Percentiles rank a stretch among this genome's conserved stretches.
These are phyloP conservation scores for Desmophyllum pertusum DNA, from an alignment of 92 coral and sea anemone genomes.

Conservation along the genomic window DNA sequence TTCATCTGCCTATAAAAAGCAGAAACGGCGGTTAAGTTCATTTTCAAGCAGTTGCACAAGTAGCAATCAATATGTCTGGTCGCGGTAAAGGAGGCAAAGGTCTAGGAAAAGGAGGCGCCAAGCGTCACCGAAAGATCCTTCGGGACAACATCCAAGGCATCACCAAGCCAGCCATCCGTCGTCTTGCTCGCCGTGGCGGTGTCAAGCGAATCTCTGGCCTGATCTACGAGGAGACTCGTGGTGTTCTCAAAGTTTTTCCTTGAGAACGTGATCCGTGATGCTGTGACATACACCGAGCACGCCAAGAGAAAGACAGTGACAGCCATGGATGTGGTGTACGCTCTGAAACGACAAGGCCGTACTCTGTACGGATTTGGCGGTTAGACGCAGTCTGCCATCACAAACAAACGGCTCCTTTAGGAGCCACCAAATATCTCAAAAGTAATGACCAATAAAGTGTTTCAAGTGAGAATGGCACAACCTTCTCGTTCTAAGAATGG, in stretches of 20 bases:
- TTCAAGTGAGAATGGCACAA: no score
- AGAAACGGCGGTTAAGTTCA: no score
- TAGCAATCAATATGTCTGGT: conserved; percentile 58
- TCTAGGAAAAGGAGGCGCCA: conserved; percentile 98
- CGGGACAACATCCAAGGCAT: conserved; percentile 81
- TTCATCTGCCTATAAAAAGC: no score
- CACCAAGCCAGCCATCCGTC: conserved; percentile 93
- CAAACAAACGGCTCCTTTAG: conserved; percentile 75
- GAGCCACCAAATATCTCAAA: conserved; percentile 67
- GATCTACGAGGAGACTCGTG: conserved; percentile 86
- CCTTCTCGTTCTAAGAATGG: no score
- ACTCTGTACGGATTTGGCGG: conserved; percentile 91
- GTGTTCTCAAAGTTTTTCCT: conserved; percentile 95
- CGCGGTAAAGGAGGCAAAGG: conserved; percentile 98
- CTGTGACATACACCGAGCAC: conserved; percentile 96
- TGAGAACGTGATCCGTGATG: conserved; percentile 94
- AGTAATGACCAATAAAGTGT: conserved; percentile 40
- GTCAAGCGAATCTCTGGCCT: conserved; percentile 89
- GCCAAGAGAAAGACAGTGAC: conserved; percentile 96
- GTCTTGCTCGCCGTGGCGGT: conserved; percentile 94
- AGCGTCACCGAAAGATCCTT: conserved; percentile 86
- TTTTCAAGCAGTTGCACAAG: not conserved
- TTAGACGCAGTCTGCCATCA: conserved; percentile 33
- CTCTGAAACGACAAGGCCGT: conserved; percentile 94
- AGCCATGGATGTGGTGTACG: conserved; percentile 97